A percentile compares a stretch with the other conserved stretches of the same genome.
phyloP scores from a whole-genome alignment of 2,888 invertebrate species.

The Tetranychus piercei region DNA sequence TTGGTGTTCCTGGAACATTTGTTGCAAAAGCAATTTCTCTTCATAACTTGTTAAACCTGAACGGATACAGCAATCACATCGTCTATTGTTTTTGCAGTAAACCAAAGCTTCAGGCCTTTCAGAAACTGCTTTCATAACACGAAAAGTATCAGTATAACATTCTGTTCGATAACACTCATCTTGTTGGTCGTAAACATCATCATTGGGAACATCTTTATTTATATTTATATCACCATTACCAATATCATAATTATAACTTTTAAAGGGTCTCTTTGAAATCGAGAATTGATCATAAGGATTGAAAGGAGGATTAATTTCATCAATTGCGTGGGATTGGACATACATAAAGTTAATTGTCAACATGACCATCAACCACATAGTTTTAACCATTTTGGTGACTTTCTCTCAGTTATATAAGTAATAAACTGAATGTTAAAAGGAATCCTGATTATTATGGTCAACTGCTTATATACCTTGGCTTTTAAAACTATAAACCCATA shows the following conservation, averaged over 20 bases:
- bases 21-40: not conserved
- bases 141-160: not conserved
- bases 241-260: not conserved
- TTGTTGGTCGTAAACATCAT: not conserved
- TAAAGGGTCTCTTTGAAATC: not conserved
- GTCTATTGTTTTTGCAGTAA: not conserved
- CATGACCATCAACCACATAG: not conserved
- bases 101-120: not conserved
- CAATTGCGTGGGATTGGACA: not conserved
- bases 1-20: not conserved
- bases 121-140: not conserved
- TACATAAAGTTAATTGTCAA: not conserved
- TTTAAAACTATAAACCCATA: not conserved
- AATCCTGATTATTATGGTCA: not conserved
- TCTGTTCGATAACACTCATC: not conserved
- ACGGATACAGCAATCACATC: constrained; percentile 4
- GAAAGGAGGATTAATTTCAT: not conserved
- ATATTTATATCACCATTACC: not conserved
- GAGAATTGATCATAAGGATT: not conserved
- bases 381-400: not conserved
- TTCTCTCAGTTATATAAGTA: not conserved
- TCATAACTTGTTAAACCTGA: not conserved
- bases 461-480: not conserved
- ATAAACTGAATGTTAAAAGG: not conserved
- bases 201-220: too few species aligned